These are phyloP conservation scores for Panopea generosa DNA, from an alignment of 2,888 invertebrate species.

Conservation along the genomic window DNA sequence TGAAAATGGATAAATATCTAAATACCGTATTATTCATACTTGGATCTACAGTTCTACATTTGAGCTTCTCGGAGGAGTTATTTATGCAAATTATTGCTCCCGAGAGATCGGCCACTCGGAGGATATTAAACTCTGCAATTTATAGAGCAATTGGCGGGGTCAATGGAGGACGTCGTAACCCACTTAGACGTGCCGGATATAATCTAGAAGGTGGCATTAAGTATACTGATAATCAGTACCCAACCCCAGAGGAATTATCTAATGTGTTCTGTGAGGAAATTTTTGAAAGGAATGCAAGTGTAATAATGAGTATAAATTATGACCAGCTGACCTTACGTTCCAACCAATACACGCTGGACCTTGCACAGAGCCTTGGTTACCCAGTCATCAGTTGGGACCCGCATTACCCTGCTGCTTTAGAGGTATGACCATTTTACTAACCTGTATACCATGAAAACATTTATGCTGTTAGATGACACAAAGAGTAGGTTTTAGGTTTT, in stretches of 20 bases:
- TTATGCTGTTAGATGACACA: too few relatives aligned
- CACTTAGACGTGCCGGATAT: background rate
- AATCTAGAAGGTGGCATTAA: slow-evolving; percentile 15
- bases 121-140: too few relatives aligned
- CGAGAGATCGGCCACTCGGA: too few relatives aligned
- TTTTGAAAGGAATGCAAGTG: slow-evolving; percentile 47
- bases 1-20: too few relatives aligned
- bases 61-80: slow-evolving; percentile 5
- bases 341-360: slow-evolving; percentile 43
- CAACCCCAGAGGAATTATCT: slow-evolving; percentile 46
- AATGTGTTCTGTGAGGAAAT: slow-evolving; percentile 55
- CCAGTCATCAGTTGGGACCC: slow-evolving; percentile 66
- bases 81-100: slow-evolving; percentile 11
- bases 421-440: slow-evolving; percentile 39
- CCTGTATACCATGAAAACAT: too few relatives aligned
- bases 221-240: slow-evolving; percentile 18
- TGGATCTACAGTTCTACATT: too few relatives aligned
- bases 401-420: slow-evolving; percentile 48
- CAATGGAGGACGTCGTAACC: too few relatives aligned
- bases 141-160: too few relatives aligned
- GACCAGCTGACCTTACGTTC: slow-evolving; percentile 26
- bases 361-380: slow-evolving; percentile 47
- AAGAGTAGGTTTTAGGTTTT: too few relatives aligned
- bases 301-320: slow-evolving; percentile 40
- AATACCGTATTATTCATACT: too few relatives aligned